phyloP scores from a whole-genome alignment of 2,113 vertebrate genomes.

The Heloderma charlesbogerti region DNA sequence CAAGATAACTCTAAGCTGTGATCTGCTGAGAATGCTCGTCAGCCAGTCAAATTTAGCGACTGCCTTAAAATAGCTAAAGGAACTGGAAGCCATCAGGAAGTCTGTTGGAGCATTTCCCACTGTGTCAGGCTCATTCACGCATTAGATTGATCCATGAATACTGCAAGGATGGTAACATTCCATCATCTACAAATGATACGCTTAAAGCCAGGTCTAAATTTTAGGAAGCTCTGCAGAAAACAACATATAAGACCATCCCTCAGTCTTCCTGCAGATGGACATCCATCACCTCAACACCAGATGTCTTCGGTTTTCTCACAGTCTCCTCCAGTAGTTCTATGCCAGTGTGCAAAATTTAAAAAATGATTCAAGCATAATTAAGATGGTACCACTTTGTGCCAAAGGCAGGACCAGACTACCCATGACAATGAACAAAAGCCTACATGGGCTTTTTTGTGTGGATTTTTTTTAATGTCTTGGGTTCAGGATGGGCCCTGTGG shows the following conservation, averaged over 20 bases:
- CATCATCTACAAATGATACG: background rate
- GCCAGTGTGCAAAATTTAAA: background rate
- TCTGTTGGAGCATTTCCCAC: background rate
- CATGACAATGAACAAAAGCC: background rate
- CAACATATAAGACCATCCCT: background rate
- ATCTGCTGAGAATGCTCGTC: background rate
- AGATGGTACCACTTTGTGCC: background rate
- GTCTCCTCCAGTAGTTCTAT: background rate
- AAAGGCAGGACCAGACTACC: background rate
- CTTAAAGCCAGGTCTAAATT: background rate
- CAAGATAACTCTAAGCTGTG: background rate
- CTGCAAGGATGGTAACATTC: background rate
- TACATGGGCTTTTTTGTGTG: background rate
- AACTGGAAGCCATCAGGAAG: background rate
- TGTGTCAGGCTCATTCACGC: background rate
- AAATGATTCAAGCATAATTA: background rate
- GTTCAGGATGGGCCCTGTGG: background rate
- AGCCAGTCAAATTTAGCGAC: background rate
- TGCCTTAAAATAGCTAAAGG: conserved; percentile 8
- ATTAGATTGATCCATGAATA: background rate
- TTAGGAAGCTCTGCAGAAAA: background rate
- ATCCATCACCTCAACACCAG: background rate
- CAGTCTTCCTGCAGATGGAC: background rate
- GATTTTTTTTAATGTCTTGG: too few species aligned
- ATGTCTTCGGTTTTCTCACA: background rate